These are phyloP conservation scores for Neogobius melanostomus DNA, from an alignment of 2,113 vertebrate genomes.

Conservation along the genomic window DNA sequence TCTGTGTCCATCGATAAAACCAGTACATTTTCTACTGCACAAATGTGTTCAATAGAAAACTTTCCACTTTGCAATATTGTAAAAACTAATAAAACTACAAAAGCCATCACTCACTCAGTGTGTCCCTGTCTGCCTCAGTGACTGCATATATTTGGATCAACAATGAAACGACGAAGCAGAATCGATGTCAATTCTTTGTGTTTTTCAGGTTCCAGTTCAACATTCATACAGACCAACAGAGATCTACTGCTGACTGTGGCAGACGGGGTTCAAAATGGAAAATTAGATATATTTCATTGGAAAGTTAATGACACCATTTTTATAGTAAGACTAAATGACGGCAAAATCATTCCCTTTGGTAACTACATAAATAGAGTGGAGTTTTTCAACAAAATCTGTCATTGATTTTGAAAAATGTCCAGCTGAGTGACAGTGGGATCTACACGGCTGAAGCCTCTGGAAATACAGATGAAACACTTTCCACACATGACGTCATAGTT, in stretches of 20 bases:
- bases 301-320: neutral
- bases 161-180: too few relatives aligned
- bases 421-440: slow-evolving; percentile 19
- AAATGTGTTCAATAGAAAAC: too few relatives aligned
- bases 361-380: neutral
- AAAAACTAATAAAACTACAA: too few relatives aligned
- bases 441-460: neutral
- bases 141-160: too few relatives aligned
- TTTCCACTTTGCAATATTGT: too few relatives aligned
- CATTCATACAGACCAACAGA: too few relatives aligned
- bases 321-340: too few relatives aligned
- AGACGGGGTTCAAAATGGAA: neutral
- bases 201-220: neutral
- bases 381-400: neutral
- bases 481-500: neutral
- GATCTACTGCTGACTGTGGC: neutral
- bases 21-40: too few relatives aligned
- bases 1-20: too few relatives aligned
- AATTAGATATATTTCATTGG: neutral
- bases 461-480: neutral
- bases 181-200: neutral
- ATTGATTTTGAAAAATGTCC: slow-evolving; percentile 20
- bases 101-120: too few relatives aligned
- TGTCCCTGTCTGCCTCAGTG: too few relatives aligned
- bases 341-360: too few relatives aligned